Base-by-base conservation (phyloP, 1,140 invertebrate species). In the Acromyrmex echinatior region DNA sequence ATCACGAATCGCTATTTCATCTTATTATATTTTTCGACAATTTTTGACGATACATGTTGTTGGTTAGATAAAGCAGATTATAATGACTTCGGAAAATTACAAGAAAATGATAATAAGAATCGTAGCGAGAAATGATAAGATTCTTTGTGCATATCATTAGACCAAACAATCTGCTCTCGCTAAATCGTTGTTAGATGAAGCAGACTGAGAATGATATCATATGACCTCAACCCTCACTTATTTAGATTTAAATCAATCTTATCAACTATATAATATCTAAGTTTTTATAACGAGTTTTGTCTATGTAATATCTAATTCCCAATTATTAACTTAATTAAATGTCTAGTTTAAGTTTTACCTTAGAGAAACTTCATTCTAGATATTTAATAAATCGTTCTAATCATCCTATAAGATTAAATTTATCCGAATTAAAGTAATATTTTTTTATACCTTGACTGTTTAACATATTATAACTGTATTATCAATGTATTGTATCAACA, bases 201-300 rank as follows among this genome's bases (percentile, higher is more conserved):
- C 21, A 65, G 14, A 77, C 28, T 39, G 14, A 35, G 25, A 77
- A 53, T 79, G 18, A 53, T 2, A 51, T 16, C 12, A 39, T 21
- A 25, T 51, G 58, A 89, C 68, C 63, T 78, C 56, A 49, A 89
- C 49, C 74, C 6, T 88, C 31, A 58, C 31, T 82, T 84, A 58
- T 66, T 14, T 35, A n/a, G 3, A 21, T 35, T 12, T 45, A 45
- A 25, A 51, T 31, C 14, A 18, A 68, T 53, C 18, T 80, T 3
- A 9, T 70, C 7, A 80, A 80, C 16, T 16, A 10, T 78, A 12
- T 9, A 78, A 18, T 28, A n/a, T 25, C 16, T 45, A 78, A n/a
- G 25, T 63, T 60, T 45, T 45, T 28, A 31, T 2, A 62, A 45
- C 49, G 18, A 65, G 1, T 65, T 62, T 63, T 78, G 1, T 63